Evolutionary conservation across 2,113 vertebrate species (phyloP).

Genomic region (Diphyllodes magnificus): DNA sequence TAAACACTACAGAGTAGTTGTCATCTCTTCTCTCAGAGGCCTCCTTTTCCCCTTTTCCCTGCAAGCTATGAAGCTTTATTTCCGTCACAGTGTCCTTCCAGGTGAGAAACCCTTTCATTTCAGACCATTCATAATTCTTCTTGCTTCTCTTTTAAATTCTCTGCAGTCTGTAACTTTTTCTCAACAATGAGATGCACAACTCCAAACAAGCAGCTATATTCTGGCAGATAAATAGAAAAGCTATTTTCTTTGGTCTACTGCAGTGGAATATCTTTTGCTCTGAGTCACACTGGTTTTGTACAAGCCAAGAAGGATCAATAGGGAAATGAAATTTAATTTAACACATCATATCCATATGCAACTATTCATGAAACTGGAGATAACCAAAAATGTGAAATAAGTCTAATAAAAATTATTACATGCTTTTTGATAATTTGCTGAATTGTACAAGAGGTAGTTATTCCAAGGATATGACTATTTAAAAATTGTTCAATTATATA

Average conservation of each 20-base stretch:
- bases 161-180: neutral
- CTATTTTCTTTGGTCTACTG: neutral
- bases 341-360: neutral
- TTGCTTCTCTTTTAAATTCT: neutral
- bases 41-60: neutral
- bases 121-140: neutral
- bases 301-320: neutral
- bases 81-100: neutral
- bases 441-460: conserved; percentile 5
- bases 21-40: neutral
- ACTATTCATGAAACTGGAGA: neutral
- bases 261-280: neutral
- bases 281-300: neutral
- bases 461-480: conserved; percentile 27
- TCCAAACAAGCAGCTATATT: neutral
- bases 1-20: neutral
- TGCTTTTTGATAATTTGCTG: neutral
- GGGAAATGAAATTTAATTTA: neutral
- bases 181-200: neutral
- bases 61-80: neutral
- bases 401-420: conserved; percentile 13
- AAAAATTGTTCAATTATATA: conserved; percentile 61
- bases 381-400: neutral
- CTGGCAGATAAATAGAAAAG: neutral
- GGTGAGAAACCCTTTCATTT: neutral